Conservation (phyloP, 2,113 vertebrate species). For the Labrus mixtus region DNA sequence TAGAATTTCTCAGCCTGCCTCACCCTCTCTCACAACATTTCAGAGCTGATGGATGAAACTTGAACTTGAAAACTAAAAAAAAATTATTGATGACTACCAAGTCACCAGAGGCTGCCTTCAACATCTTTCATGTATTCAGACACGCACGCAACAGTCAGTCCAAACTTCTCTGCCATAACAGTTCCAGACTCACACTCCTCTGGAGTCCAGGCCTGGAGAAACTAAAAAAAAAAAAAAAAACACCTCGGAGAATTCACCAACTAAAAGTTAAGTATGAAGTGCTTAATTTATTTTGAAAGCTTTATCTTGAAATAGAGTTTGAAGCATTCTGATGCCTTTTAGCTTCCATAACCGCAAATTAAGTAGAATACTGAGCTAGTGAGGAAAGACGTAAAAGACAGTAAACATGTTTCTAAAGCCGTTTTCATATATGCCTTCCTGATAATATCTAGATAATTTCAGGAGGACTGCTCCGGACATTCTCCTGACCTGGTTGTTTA, state of each 20-base stretch:
- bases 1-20: background rate
- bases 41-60: conserved; percentile 18
- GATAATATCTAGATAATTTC: too few relatives aligned
- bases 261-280: background rate
- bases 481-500: too few relatives aligned
- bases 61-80: conserved; percentile 36
- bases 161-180: conserved; percentile 12
- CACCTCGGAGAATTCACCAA: background rate
- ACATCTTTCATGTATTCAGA: conserved; percentile 35
- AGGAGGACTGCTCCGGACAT: too few relatives aligned
- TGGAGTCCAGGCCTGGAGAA: background rate
- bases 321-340: too few relatives aligned
- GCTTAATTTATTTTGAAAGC: background rate
- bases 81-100: conserved; percentile 43
- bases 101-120: conserved; percentile 27
- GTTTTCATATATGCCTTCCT: too few relatives aligned
- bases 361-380: too few relatives aligned
- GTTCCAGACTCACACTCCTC: conserved; percentile 1
- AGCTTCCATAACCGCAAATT: too few relatives aligned
- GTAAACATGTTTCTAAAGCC: too few relatives aligned
- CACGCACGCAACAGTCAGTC: conserved; percentile 8
- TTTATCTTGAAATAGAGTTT: background rate
- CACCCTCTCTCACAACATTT: conserved; percentile 8
- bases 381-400: too few relatives aligned
- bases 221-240: background rate